phyloP scores from a whole-genome alignment of 2,888 invertebrate genomes.

The Platerodrilus igneus region DNA sequence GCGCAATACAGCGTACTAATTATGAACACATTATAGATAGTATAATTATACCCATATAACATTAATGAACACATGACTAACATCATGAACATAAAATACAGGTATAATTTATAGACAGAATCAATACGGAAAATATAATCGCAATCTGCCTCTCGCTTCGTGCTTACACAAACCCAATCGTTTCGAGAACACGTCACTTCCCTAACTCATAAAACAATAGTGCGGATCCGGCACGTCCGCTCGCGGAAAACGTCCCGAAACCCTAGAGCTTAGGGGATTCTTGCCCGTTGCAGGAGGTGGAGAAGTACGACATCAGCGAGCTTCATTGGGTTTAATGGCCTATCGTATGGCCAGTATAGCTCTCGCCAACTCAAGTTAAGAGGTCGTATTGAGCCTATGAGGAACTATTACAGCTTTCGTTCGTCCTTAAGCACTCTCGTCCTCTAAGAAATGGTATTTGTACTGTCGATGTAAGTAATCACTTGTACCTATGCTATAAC shows the following conservation, averaged over 20 bases:
- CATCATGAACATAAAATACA: slow-evolving; percentile 28
- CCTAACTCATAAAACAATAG: slow-evolving; percentile 41
- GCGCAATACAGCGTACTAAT: no score
- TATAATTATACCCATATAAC: slow-evolving; percentile 1
- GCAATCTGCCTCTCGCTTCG: slow-evolving; percentile 33
- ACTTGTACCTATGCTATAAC: no score
- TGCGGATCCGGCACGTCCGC: slow-evolving; percentile 40
- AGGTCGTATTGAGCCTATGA: slow-evolving; percentile 39
- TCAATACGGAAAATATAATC: slow-evolving; percentile 29
- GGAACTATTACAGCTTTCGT: slow-evolving; percentile 35
- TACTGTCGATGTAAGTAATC: slow-evolving; percentile 17
- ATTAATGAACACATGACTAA: slow-evolving; percentile 1
- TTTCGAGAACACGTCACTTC: slow-evolving; percentile 37
- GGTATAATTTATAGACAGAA: slow-evolving; percentile 30
- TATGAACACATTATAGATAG: no score
- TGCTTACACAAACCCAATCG: slow-evolving; percentile 31
- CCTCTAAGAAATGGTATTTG: slow-evolving; percentile 16
- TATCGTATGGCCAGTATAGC: slow-evolving; percentile 36
- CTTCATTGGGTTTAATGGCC: slow-evolving; percentile 41
- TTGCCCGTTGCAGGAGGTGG: no score
- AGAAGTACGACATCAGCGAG: slow-evolving; percentile 29
- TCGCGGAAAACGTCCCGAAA: slow-evolving; percentile 24
- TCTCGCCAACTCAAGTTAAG: slow-evolving; percentile 40
- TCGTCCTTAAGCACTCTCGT: slow-evolving; percentile 23
- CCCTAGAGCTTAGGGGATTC: slow-evolving; percentile 12